Conservation (phyloP, 2,888 invertebrate genomes). For the Drosophila mimetica region DNA sequence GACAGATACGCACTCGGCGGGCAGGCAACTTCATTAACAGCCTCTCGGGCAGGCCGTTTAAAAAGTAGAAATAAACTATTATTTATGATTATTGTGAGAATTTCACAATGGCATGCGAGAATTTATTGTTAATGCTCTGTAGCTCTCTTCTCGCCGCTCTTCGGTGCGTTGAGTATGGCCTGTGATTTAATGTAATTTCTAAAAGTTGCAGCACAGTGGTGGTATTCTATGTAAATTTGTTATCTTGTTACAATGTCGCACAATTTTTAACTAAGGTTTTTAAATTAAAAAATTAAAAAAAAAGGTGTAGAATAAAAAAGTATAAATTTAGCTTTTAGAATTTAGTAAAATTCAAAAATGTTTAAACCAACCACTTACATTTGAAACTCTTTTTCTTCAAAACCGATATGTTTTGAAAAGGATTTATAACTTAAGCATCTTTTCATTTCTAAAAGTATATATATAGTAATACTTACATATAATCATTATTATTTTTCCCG, state of each 20-base stretch:
- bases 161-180: slow-evolving; percentile 2
- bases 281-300: no score
- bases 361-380: background rate
- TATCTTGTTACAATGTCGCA: background rate
- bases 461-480: background rate
- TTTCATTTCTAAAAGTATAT: background rate
- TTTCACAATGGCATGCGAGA: slow-evolving; percentile 82
- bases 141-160: slow-evolving; percentile 21
- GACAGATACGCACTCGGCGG: slow-evolving; percentile 39
- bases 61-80: slow-evolving; percentile 79
- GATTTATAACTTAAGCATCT: no score
- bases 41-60: slow-evolving; percentile 61
- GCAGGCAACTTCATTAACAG: slow-evolving; percentile 73
- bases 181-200: slow-evolving; percentile 34
- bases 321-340: no score
- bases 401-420: no score
- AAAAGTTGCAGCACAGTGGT: slow-evolving; percentile 31
- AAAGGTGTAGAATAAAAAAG: background rate
- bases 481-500: background rate
- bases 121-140: slow-evolving; percentile 75
- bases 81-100: slow-evolving; percentile 83
- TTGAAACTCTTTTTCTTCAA: background rate
- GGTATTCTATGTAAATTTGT: slow-evolving; percentile 5
- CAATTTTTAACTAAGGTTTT: no score
- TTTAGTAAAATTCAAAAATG: no score